Evolutionary conservation across 1,140 invertebrate genomes (phyloP), one percentile per base, ranked within the genome.

Genomic region (Archivesica marissinica): DNA sequence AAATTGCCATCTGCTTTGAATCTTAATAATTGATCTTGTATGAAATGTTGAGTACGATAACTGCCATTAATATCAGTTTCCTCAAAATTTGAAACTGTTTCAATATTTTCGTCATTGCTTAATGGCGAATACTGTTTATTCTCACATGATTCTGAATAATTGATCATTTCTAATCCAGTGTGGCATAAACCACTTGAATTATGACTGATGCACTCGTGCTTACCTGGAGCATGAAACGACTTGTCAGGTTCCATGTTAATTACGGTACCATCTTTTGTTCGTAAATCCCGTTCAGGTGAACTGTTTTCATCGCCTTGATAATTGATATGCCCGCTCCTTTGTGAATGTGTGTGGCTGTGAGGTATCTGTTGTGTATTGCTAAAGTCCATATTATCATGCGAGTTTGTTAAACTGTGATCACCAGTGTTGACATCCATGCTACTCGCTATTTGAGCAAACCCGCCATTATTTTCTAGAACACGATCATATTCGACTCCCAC

Each of bases 171-270:
- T 35, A 64, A 28, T 64, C 30, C 59, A 64, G 23, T 47, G 23
- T 52, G 68, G 23, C 25, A 23, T 23, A 44, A 20, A 47, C 33
- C 41, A 30, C 25, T 44, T 33, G 68, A 15, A 17, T 72, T 72
- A 47, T 50, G 23, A 33, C n/a, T 52, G 28, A 30, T 13, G 35
- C 35, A 0, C n/a, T 1, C 38, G 30, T 17, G 9, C 17, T 0
- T 72, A 72, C 13, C 25, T 50, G 41, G 13, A 33, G n/a, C 15
- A 33, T 72, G 41, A 47, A 44, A 41, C 28, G 68, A 72, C 44
- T 28, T 30, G 68, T 72, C 68, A 50, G 30, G 23, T 33, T 44
- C 68, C 2, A 13, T 50, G 28, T 50, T 72, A 72, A 72, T 72
- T 72, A 52, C 3, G 28, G 28, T 72, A 72, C 13, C 41, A 72